A percentile compares a stretch with the other conserved stretches of the same genome.
Conservation (phyloP, 2,113 vertebrate genomes). For the Channa argus region DNA sequence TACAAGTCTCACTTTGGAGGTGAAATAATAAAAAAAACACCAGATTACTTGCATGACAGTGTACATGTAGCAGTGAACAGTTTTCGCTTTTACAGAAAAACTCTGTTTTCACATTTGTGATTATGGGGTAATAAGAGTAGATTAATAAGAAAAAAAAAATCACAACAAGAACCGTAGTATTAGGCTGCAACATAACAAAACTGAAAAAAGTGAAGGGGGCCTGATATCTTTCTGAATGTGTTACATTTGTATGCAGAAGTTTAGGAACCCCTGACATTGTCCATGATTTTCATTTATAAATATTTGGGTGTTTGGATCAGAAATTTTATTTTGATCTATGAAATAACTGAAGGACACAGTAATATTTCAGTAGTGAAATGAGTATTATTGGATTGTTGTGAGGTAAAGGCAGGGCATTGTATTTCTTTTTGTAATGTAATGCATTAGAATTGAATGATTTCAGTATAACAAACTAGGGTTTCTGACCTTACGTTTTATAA, state of each 20-base stretch:
- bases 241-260: too few relatives aligned
- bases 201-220: not conserved
- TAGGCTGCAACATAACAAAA: slow-evolving; percentile 8
- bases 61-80: not conserved
- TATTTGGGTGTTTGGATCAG: too few relatives aligned
- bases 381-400: too few relatives aligned
- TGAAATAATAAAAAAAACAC: not conserved
- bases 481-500: slow-evolving; percentile 29
- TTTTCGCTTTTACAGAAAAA: not conserved
- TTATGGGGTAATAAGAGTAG: too few relatives aligned
- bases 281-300: too few relatives aligned
- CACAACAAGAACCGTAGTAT: slow-evolving; percentile 12
- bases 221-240: too few relatives aligned
- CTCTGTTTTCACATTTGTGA: too few relatives aligned
- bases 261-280: too few relatives aligned
- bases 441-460: slow-evolving; percentile 33
- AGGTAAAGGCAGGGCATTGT: not conserved
- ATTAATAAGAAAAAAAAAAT: too few relatives aligned
- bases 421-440: slow-evolving; percentile 1
- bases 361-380: too few relatives aligned
- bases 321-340: too few relatives aligned
- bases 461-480: slow-evolving; percentile 17
- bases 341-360: too few relatives aligned
- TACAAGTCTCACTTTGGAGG: slow-evolving; percentile 3
- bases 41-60: not conserved